A percentile compares a stretch with the other conserved stretches of the same genome.
phyloP scores from a whole-genome alignment of 2,888 invertebrate species.

The Tethea ocularis region DNA sequence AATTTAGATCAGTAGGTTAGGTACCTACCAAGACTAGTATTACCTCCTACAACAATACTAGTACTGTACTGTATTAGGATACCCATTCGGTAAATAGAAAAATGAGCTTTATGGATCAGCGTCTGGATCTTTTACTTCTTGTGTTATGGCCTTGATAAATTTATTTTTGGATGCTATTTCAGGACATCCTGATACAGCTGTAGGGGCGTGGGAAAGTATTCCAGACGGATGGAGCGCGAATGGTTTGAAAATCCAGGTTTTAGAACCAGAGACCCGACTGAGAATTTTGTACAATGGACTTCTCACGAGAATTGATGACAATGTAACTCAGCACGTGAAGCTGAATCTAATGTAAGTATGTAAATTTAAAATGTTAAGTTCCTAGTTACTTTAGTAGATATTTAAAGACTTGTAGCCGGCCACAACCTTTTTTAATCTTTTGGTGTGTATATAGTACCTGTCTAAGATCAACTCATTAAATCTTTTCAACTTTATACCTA shows the following conservation, averaged over 20 bases:
- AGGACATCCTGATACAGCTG: conserved; percentile 82
- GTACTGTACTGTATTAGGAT: no score
- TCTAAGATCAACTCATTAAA: no score
- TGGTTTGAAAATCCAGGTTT: conserved; percentile 84
- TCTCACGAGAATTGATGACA: conserved; percentile 74
- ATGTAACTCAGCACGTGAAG: conserved; percentile 57
- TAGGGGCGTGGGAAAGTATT: conserved; percentile 57
- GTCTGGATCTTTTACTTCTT: no score
- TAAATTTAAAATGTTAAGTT: conserved; percentile 13
- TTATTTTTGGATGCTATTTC: conserved; percentile 22
- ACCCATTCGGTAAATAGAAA: no score
- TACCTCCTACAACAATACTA: no score
- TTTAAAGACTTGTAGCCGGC: background rate
- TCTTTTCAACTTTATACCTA: no score
- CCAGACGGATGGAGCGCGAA: conserved; percentile 80
- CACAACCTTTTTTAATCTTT: background rate
- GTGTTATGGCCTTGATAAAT: no score
- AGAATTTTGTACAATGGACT: conserved; percentile 88
- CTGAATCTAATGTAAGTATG: conserved; percentile 87
- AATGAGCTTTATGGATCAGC: no score
- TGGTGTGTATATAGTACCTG: background rate
- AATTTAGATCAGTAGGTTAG: no score
- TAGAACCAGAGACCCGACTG: conserved; percentile 85
- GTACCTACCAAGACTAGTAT: no score
- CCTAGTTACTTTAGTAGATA: no score